Evolutionary conservation across 2,797 vertebrate species (phyloP), one percentile per base, ranked within the genome.

Genomic region (Anableps anableps): DNA sequence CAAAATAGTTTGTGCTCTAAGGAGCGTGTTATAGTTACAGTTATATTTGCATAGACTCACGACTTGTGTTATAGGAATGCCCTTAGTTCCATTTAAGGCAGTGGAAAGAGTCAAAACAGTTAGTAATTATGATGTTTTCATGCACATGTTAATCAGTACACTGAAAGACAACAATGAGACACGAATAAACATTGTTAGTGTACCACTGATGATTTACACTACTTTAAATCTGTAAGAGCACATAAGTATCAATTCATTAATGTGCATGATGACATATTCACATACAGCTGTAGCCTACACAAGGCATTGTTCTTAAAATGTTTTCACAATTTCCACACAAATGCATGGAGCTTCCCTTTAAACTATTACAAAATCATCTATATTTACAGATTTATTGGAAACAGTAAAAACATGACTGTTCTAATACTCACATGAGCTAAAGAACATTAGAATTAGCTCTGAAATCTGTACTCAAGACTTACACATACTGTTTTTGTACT

Each of bases 41-140:
- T 77, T 21, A 68, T 70, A 29, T 78, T 62, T 48, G 36, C 74
- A 47, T 78, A 43, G 75, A 58, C 0, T 21, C 1, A 38, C 31
- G 5, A 50, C 43, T 53, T 81, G 80, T 80, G 76, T 82, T 85
- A 71, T 71, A 79, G 48, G 80, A 80, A 85, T 84, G 84, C 78
- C 86, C 85, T 88, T 86, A 66, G 60, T 84, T 91, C 53, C 81
- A 79, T 84, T 90, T 93, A 95, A 95, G 94, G 94, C 94, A 86
- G 84, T 88, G 78, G 86, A 76, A 85, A 77, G 48, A 85, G 72
- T 82, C 79, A 36, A 78, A 73, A 76, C 70, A 26, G 38, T 83
- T 64, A 23, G 2, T 83, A 47, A 29, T 47, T 76, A 60, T 11
- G 9, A 41, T 77, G 48, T 81, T 86, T 74, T 77, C 84, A 80